Base-by-base conservation (phyloP, 2,113 vertebrate genomes). In the Amia ocellicauda region DNA sequence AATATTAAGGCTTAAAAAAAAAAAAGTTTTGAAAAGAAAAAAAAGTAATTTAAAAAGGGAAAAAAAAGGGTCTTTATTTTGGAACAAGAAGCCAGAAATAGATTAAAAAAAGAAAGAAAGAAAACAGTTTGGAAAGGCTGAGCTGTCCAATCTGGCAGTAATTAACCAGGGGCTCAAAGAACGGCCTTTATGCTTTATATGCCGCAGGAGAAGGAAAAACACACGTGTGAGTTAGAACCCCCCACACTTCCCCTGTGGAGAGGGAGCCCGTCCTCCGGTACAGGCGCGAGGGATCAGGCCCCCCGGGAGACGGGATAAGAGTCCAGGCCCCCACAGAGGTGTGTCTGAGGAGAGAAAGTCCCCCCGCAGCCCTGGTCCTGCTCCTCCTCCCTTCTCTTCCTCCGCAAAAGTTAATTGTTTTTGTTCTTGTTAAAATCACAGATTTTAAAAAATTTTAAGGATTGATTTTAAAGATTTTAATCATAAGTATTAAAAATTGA, bases 71-170 rank as follows among this genome's bases (percentile, higher is more conserved):
- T 31, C 31, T 36, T 36, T 5, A 7, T 36, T 36, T 14, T 24
- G 50, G 22, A 60, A 70, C n/a, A 56, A 60, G 49, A 63, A 29
- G 58, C 56, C 50, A 28, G 60, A 59, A 63, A 71, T 52, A 63
- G 28, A 55, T 53, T 14, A 54, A 66, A 58, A 62, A 69, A 73
- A 64, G n/a, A n/a, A n/a, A n/a, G n/a, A n/a, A n/a, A n/a, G n/a
- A n/a, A n/a, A n/a, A n/a, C n/a, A 29, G 61, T 61, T 63, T 31
- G 57, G 40, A 69, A 67, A 43, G 51, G 22, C 60, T 49, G 56
- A 61, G 57, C 31, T 69, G 40, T 64, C 57, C 64, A 57, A 67
- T 60, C 63, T 76, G 66, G 49, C 58, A 64, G 63, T 67, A 66
- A 71, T 69, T 76, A 71, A 59, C 69, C 40, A 67, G 56, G 57